These are phyloP conservation scores for Oceanodroma tethys DNA, from an alignment of 2,113 vertebrate genomes.

Conservation along the genomic window DNA sequence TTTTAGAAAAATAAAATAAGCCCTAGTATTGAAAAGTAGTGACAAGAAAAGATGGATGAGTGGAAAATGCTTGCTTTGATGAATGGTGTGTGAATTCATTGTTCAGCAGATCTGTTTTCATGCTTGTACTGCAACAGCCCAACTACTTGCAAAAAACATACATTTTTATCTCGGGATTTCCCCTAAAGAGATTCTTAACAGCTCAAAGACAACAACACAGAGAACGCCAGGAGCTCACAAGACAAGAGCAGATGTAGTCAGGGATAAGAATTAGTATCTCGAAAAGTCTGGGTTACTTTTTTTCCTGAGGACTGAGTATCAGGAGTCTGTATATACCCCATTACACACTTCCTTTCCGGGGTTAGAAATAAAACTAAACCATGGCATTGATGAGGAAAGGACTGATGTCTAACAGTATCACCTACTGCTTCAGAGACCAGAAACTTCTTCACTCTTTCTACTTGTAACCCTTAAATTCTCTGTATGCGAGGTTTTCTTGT, in stretches of 20 bases:
- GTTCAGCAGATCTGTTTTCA: background rate
- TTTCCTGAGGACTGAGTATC: background rate
- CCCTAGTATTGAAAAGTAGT: background rate
- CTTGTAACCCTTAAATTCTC: background rate
- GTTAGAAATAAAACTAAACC: background rate
- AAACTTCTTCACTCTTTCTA: too few relatives aligned
- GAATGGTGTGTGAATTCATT: background rate
- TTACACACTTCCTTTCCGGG: background rate
- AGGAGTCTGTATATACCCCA: background rate
- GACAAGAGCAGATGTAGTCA: background rate
- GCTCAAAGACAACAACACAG: background rate
- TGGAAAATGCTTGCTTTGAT: background rate
- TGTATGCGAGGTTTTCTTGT: fast-evolving
- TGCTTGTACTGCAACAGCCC: background rate
- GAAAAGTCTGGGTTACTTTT: background rate
- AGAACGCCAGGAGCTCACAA: background rate
- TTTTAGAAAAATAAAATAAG: background rate
- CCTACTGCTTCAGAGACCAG: background rate
- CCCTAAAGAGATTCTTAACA: background rate
- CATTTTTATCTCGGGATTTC: background rate
- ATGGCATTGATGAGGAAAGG: background rate
- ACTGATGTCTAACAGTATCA: background rate
- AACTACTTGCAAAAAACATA: background rate
- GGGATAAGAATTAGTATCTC: background rate
- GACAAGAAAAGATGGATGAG: background rate